A percentile compares a stretch with the other conserved stretches of the same genome.
These are phyloP conservation scores for Manis crassicaudata DNA, from an alignment of 2,797 vertebrate genomes.

Conservation along the genomic window DNA sequence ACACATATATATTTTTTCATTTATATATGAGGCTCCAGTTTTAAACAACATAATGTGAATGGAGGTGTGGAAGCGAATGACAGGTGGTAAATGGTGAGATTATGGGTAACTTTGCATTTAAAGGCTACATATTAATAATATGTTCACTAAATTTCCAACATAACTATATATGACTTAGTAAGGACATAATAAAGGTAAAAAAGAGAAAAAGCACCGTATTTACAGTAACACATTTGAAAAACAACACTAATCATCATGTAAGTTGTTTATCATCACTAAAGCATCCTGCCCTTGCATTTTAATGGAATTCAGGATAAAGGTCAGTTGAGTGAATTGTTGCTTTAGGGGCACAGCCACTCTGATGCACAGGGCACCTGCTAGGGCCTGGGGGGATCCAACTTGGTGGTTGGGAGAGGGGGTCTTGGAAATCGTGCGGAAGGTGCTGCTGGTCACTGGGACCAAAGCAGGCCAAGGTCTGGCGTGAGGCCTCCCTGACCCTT, in stretches of 20 bases:
- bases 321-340: not conserved
- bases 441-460: not conserved
- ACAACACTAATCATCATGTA: not conserved
- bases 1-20: not conserved
- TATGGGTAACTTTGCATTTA: not conserved
- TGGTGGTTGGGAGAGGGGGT: not conserved
- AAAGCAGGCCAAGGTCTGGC: too few relatives aligned
- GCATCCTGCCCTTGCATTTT: not conserved
- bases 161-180: not conserved
- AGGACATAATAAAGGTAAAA: not conserved
- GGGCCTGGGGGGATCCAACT: not conserved
- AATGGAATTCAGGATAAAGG: not conserved
- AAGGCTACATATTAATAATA: not conserved
- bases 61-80: not conserved
- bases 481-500: not conserved
- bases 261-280: not conserved
- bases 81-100: not conserved
- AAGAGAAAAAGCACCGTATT: not conserved
- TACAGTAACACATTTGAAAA: not conserved
- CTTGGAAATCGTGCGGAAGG: not conserved
- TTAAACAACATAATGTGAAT: not conserved
- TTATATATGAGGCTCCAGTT: not conserved
- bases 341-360: not conserved
- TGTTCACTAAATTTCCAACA: not conserved
- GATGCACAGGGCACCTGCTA: not conserved